A percentile compares a stretch with the other conserved stretches of the same genome.
Evolutionary conservation across 2,888 invertebrate species (phyloP).

Genomic region (Nomada fabriciana): DNA sequence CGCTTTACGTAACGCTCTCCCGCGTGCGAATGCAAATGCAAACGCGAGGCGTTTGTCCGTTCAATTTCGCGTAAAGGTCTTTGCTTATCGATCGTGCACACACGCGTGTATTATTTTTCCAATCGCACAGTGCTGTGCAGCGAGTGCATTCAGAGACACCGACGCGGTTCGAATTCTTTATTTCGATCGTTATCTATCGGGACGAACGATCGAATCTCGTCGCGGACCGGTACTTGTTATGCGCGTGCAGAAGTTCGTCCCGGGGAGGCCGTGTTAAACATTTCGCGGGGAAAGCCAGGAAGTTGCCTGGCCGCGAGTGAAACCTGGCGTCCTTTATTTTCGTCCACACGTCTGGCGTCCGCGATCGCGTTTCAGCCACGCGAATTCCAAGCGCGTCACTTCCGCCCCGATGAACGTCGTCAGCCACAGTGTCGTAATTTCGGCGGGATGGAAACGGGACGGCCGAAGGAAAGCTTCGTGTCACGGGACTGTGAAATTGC

Average conservation of each 20-base stretch:
- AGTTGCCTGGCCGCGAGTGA: conserved; percentile 60
- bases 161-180: conserved; percentile 16
- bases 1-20: conserved; percentile 59
- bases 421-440: conserved; percentile 31
- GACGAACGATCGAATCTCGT: conserved; percentile 17
- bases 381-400: conserved; percentile 62
- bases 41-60: background rate
- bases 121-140: background rate
- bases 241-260: conserved; percentile 31
- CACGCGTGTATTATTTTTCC: background rate
- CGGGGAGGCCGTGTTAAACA: conserved; percentile 49
- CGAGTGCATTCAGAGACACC: background rate
- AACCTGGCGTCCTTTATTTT: conserved; percentile 70
- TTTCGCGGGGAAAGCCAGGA: conserved; percentile 69
- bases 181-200: background rate
- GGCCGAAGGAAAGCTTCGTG: background rate
- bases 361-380: conserved; percentile 60
- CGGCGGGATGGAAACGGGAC: background rate
- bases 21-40: conserved; percentile 47
- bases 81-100: conserved; percentile 6
- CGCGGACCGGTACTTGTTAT: conserved; percentile 39
- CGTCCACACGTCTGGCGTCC: conserved; percentile 62
- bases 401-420: conserved; percentile 50
- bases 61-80: conserved; percentile 31
- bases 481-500: background rate